phyloP scores from a whole-genome alignment of 2,888 invertebrate genomes.

The Drosophila differens region DNA sequence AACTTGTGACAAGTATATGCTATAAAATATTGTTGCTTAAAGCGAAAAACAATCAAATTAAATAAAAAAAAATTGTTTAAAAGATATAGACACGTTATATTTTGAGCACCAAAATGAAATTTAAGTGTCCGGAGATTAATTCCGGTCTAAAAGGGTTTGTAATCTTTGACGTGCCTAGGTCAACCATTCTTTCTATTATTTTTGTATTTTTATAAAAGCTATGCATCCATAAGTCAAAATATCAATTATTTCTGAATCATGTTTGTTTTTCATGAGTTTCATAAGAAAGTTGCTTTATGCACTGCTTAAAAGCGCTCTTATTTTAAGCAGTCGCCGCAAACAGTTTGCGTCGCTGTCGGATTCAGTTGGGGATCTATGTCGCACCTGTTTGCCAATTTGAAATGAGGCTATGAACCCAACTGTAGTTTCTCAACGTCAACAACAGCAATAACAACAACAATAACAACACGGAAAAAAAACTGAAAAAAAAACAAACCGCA shows the following conservation, averaged over 20 bases:
- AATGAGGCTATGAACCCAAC: conserved; percentile 81
- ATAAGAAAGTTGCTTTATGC: background rate
- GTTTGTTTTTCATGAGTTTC: background rate
- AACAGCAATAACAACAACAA: conserved; percentile 24
- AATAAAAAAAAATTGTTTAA: too few relatives aligned
- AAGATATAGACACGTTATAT: too few relatives aligned
- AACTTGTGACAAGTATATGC: too few relatives aligned
- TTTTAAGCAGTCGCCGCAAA: conserved; percentile 18
- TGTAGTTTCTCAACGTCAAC: conserved; percentile 65
- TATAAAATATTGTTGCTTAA: too few relatives aligned
- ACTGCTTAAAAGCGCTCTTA: conserved; percentile 1
- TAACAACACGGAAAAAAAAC: conserved; percentile 2
- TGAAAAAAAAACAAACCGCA: conserved; percentile 26
- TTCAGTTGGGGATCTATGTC: conserved; percentile 56
- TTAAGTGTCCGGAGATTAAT: background rate
- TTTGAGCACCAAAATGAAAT: background rate
- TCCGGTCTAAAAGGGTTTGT: background rate
- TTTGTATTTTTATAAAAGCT: background rate
- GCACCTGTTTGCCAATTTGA: conserved; percentile 76
- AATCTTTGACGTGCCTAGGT: background rate
- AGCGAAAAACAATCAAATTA: too few relatives aligned
- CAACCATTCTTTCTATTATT: background rate
- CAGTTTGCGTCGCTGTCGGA: conserved; percentile 29
- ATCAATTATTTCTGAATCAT: background rate
- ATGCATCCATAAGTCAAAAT: background rate